Base-by-base conservation (phyloP, 2,888 invertebrate genomes). In the Rhagonycha lutea region DNA sequence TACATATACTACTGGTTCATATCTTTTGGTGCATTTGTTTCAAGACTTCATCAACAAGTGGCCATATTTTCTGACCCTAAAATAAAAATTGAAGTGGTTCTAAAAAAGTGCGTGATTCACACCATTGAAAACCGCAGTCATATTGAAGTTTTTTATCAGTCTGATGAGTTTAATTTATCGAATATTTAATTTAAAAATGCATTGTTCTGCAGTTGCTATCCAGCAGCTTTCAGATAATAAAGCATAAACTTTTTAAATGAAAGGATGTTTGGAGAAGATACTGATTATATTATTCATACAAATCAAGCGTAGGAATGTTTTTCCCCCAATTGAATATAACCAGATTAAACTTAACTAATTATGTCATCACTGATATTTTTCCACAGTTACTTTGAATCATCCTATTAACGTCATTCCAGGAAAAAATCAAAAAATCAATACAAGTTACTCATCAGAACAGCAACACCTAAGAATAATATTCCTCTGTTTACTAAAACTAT, bases 31-130 rank as follows among this genome's bases (percentile, higher is more conserved):
- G 26, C 18, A 24, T 68, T 72, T 68, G 65, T 71, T 63, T 71
- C 47, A 32, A 65, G 32, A 47, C 47, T 47, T 10, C 65, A 71
- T 72, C 72, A 72, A 72, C 71, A 72, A 72, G 72, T 72, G 72
- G 67, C 10, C 9, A 65, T 26, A 24, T 14, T 65, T 62, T 24
- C 18, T 62, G 26, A n/a, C 18, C 63, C 11, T 65, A n/a, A 24
- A 65, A 24, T 65, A 24, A 65, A 65, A 65, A 23, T 65, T 12
- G 11, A n/a, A 65, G 12, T 12, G 10, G n/a, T 18, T n/a, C 2
- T 47, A 47, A 47, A 47, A 47, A 47, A n/a, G 47, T 47, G 47
- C 7, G 62, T 24, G 63, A 65, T 65, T 65, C 63, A 65, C 24
- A 26, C 47, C n/a, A n/a, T 0, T 47, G 47, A n/a, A 32, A 18